phyloP scores from a whole-genome alignment of 2,888 invertebrate species.

The Drosophila nigritarsus region DNA sequence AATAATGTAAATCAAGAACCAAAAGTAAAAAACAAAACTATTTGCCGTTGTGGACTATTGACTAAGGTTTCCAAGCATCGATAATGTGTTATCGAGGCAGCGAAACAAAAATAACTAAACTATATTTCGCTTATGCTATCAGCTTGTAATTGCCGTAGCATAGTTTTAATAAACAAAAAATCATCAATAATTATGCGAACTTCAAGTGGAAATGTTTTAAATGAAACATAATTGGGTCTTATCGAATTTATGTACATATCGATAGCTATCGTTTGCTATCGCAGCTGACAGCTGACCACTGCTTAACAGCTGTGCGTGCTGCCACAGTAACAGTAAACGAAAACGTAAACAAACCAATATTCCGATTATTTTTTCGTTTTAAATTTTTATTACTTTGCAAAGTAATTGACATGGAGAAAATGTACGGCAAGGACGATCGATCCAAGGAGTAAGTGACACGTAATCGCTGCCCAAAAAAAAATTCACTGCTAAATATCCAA shows the following conservation, averaged over 20 bases:
- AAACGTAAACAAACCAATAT: conserved; percentile 52
- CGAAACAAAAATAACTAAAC: background rate
- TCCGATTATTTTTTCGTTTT: conserved; percentile 4
- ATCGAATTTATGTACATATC: background rate
- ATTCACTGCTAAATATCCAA: too few relatives aligned
- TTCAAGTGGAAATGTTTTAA: background rate
- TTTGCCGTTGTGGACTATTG: conserved; percentile 16
- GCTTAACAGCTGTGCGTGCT: conserved; percentile 20
- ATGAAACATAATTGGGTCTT: background rate
- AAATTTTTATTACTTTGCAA: conserved; percentile 26
- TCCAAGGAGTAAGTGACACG: conserved; percentile 79
- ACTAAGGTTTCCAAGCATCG: background rate
- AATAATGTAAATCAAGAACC: background rate
- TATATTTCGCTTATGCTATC: background rate
- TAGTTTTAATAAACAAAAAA: background rate
- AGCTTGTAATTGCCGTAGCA: background rate
- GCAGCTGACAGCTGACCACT: conserved; percentile 31
- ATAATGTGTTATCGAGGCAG: background rate
- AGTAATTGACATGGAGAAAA: conserved; percentile 35
- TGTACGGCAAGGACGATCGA: conserved; percentile 83
- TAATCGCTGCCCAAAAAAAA: conserved; percentile 18
- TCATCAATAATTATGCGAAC: background rate
- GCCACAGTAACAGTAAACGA: conserved; percentile 28
- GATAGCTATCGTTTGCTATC: background rate
- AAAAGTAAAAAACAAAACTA: conserved; percentile 17